These are phyloP conservation scores for Bombus affinis DNA, from an alignment of 1,140 invertebrate species.

Conservation along the genomic window DNA sequence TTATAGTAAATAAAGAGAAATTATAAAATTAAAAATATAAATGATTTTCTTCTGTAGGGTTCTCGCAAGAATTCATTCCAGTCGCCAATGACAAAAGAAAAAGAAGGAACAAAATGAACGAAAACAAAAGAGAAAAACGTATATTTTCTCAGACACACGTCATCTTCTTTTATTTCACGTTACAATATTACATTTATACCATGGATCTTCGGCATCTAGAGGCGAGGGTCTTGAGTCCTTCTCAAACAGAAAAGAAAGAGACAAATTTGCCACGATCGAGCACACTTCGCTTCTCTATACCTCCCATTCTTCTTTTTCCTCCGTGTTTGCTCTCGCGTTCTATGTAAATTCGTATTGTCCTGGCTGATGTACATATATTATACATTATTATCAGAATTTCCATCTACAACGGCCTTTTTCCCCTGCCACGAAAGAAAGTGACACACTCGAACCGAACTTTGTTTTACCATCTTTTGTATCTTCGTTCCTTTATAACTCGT, in stretches of 20 bases:
- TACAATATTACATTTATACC: constrained; percentile 63
- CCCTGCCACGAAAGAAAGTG: constrained; percentile 22
- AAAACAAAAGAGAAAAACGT: constrained; percentile 26
- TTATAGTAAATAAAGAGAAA: background rate
- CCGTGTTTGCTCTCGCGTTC: constrained; percentile 17
- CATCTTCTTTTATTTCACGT: constrained; percentile 61
- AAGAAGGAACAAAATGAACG: constrained; percentile 42
- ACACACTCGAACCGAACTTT: constrained; percentile 65
- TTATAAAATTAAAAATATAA: background rate
- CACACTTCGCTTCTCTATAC: constrained; percentile 20
- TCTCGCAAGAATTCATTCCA: background rate
- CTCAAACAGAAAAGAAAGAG: constrained; percentile 13
- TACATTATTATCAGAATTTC: constrained; percentile 23
- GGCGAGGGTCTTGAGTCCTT: constrained; percentile 55
- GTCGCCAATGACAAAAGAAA: background rate
- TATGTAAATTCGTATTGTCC: constrained; percentile 38
- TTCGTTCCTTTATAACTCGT: constrained; percentile 51
- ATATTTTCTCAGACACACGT: constrained; percentile 49
- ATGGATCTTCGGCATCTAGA: constrained; percentile 50
- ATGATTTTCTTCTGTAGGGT: too few species aligned
- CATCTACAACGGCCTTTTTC: background rate
- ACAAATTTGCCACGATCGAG: constrained; percentile 9
- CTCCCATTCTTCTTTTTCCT: background rate
- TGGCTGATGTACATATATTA: constrained; percentile 15
- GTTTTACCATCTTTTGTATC: constrained; percentile 53